Evolutionary conservation across 2,888 invertebrate species (phyloP).

Genomic region (Lochmaea capreae): DNA sequence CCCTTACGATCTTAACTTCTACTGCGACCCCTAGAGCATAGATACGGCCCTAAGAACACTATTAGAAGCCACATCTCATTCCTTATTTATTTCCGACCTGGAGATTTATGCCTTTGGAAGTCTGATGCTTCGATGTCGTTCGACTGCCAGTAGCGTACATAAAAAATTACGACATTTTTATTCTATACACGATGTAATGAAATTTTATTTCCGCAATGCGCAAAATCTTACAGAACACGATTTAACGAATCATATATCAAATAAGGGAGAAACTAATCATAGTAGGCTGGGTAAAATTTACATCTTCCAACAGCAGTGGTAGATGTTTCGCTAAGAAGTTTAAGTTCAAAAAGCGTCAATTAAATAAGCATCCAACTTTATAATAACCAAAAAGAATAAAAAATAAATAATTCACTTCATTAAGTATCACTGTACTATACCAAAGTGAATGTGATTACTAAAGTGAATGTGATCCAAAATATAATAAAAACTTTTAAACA

Average conservation of each 20-base stretch:
- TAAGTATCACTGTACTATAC: too few species aligned
- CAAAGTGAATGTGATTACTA: too few species aligned
- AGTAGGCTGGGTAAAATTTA: too few species aligned
- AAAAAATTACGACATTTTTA: slow-evolving; percentile 15
- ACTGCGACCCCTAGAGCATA: slow-evolving; percentile 57
- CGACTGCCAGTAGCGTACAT: slow-evolving; percentile 10
- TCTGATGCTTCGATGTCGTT: slow-evolving; percentile 31
- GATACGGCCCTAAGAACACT: slow-evolving; percentile 61
- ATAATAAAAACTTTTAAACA: too few species aligned
- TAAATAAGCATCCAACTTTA: too few species aligned
- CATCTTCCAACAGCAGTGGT: too few species aligned
- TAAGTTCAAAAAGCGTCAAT: too few species aligned
- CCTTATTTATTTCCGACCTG: slow-evolving; percentile 58
- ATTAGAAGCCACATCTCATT: slow-evolving; percentile 61
- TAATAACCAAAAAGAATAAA: too few species aligned
- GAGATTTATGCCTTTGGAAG: slow-evolving; percentile 50
- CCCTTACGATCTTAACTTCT: slow-evolving; percentile 59
- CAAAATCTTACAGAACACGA: background rate
- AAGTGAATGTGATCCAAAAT: too few species aligned
- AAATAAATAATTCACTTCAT: too few species aligned
- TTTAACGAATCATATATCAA: background rate
- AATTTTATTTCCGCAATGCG: background rate
- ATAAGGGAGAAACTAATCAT: too few species aligned
- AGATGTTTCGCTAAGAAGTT: too few species aligned
- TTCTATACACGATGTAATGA: slow-evolving; percentile 4